Evolutionary conservation across 2,888 invertebrate species (phyloP).

Genomic region (Aromia moschata): DNA sequence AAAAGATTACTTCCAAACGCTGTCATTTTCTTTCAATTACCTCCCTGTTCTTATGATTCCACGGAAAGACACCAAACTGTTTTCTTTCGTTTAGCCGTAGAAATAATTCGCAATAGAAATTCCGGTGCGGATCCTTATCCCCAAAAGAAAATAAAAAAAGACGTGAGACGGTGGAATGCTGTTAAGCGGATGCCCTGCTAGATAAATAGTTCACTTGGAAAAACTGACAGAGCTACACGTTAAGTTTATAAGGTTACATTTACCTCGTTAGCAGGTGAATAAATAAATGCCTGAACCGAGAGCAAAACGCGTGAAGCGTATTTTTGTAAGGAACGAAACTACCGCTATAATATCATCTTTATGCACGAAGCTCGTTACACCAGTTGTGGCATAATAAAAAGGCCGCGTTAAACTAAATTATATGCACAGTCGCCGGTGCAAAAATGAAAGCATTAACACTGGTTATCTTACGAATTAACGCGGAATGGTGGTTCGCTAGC

Average conservation of each 20-base stretch:
- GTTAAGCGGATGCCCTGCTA: not conserved
- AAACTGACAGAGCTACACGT: constrained; percentile 22
- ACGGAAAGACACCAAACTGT: no score
- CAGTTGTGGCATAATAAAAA: constrained; percentile 19
- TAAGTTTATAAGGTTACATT: constrained; percentile 23
- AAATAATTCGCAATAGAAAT: constrained; percentile 6
- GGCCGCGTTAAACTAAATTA: constrained; percentile 12
- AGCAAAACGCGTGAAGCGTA: constrained; percentile 12
- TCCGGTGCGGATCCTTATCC: not conserved
- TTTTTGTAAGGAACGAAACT: constrained; percentile 9
- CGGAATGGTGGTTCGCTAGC: constrained; percentile 10
- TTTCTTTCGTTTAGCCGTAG: not conserved
- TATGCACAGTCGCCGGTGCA: constrained; percentile 20
- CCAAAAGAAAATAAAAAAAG: not conserved
- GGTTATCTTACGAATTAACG: constrained; percentile 20
- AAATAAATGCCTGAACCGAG: constrained; percentile 11
- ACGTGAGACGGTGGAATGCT: not conserved
- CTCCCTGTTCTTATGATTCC: no score
- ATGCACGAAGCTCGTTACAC: constrained; percentile 18
- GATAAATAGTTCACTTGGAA: constrained; percentile 22
- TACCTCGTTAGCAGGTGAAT: constrained; percentile 18
- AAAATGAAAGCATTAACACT: constrained; percentile 22
- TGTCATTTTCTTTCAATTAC: no score
- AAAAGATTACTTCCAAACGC: no score
- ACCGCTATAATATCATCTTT: constrained; percentile 4